phyloP scores from a whole-genome alignment of 2,797 vertebrate genomes.

The Sciurus carolinensis region DNA sequence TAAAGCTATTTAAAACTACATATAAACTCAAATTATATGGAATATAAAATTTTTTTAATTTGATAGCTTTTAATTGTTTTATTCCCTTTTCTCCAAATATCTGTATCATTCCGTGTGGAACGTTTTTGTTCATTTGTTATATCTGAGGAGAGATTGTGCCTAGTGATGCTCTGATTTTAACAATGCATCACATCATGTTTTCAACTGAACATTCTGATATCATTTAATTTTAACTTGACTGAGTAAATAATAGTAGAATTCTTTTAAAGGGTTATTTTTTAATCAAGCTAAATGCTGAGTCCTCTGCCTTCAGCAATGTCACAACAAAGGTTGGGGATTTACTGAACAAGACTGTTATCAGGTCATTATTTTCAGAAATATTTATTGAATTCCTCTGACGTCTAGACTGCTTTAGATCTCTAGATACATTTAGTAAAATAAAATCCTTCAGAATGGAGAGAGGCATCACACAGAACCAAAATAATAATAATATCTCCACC shows the following conservation, averaged over 20 bases:
- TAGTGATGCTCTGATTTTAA: background rate
- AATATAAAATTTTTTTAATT: background rate
- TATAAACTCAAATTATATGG: background rate
- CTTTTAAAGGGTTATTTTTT: background rate
- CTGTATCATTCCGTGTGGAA: background rate
- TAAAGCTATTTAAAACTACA: background rate
- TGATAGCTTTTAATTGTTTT: background rate
- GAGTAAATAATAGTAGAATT: background rate
- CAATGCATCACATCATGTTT: background rate
- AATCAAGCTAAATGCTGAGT: background rate
- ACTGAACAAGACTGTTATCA: background rate
- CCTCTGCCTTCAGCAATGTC: background rate
- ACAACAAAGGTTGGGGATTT: background rate
- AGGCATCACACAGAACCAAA: background rate
- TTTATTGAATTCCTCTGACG: background rate
- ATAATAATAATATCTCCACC: background rate
- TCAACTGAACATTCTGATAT: background rate
- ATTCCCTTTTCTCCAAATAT: background rate
- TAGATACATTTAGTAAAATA: background rate
- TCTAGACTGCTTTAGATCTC: background rate
- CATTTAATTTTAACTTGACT: background rate
- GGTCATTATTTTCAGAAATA: background rate
- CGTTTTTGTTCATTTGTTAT: background rate
- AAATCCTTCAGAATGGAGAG: background rate
- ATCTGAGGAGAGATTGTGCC: background rate